Conservation (phyloP, 1,140 invertebrate species). For the Trichonephila clavata region DNA sequence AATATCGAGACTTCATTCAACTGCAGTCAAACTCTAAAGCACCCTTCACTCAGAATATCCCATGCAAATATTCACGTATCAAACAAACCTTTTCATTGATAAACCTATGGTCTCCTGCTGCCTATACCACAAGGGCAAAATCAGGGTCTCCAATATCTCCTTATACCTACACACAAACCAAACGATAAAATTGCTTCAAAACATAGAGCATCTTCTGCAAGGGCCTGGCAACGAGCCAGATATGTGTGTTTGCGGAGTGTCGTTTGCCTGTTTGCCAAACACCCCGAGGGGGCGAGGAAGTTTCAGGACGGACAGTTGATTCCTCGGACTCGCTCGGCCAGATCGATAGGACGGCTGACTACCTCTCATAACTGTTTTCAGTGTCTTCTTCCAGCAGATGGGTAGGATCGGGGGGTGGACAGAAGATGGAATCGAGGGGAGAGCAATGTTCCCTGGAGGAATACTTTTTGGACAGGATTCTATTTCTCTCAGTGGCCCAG, state of each 20-base stretch:
- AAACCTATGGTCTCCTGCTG: background rate
- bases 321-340: background rate
- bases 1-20: too few relatives aligned
- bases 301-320: conserved; percentile 40
- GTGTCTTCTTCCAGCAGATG: conserved; percentile 36
- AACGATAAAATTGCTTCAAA: conserved; percentile 26
- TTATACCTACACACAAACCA: background rate
- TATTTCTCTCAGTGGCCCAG: conserved; percentile 1
- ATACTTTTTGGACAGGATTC: conserved; percentile 12
- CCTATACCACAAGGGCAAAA: background rate
- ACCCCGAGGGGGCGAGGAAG: conserved; percentile 40
- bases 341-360: conserved; percentile 44
- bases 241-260: conserved; percentile 56
- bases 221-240: conserved; percentile 11
- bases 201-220: conserved; percentile 4
- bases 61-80: background rate
- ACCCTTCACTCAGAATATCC: background rate
- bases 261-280: conserved; percentile 44
- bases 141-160: background rate
- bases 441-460: background rate
- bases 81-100: background rate
- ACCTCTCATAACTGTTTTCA: conserved; percentile 56
- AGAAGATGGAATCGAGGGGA: background rate
- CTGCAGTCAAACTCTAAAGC: background rate
- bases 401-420: background rate